Conservation (phyloP, 1,140 invertebrate genomes). For the Cyrtorhinus lividipennis region DNA sequence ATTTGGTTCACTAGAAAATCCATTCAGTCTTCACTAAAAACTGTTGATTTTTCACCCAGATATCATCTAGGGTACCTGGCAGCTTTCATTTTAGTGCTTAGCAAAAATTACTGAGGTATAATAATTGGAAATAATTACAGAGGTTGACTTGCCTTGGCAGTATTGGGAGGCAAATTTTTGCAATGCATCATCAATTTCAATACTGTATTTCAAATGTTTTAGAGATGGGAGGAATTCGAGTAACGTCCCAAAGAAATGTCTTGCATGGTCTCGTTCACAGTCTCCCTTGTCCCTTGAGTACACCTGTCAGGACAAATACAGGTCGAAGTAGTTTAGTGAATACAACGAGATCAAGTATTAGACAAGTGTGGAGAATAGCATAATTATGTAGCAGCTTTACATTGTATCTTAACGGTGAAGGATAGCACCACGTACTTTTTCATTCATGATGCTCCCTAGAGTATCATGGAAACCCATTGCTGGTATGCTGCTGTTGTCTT, state of each 20-base stretch:
- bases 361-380: no score
- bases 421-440: not conserved
- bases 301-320: slow-evolving; percentile 43
- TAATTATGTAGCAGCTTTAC: no score
- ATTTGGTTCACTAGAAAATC: no score
- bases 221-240: slow-evolving; percentile 55
- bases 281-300: slow-evolving; percentile 31
- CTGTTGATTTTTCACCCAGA: no score
- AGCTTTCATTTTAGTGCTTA: no score
- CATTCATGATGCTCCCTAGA: not conserved
- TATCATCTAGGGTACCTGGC: not conserved
- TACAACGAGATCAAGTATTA: no score
- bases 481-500: not conserved
- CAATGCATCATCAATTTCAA: slow-evolving; percentile 71
- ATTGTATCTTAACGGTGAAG: not conserved
- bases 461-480: not conserved
- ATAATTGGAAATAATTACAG: no score
- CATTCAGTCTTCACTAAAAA: no score
- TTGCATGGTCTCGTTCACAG: slow-evolving; percentile 60
- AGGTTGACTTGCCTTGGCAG: slow-evolving; percentile 76
- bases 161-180: slow-evolving; percentile 84
- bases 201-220: slow-evolving; percentile 51
- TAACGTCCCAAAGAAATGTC: slow-evolving; percentile 57
- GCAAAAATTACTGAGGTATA: no score
- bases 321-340: no score